Conservation (phyloP, 53 echinoderm and acorn worm genomes). For the Antedon mediterranea region DNA sequence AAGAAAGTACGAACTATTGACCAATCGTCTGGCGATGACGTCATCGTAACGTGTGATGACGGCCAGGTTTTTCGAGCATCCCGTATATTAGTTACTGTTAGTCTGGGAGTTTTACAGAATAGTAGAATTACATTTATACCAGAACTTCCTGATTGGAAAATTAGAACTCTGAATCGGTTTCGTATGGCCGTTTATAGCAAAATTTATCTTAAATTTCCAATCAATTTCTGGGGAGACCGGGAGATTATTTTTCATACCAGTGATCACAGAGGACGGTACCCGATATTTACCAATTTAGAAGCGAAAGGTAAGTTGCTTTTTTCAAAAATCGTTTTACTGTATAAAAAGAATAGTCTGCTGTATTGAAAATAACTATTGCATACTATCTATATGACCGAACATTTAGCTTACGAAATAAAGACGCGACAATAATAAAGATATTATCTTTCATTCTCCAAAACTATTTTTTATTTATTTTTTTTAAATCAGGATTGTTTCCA, state of each 20-base stretch:
- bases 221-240: neutral
- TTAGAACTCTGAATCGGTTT: slow-evolving; percentile 17
- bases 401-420: too few species aligned
- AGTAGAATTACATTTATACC: slow-evolving; percentile 12
- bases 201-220: neutral
- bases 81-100: slow-evolving; percentile 13
- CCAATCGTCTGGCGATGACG: neutral
- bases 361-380: too few species aligned
- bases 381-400: too few species aligned
- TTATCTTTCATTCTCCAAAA: too few species aligned
- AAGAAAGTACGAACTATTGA: slow-evolving; percentile 4
- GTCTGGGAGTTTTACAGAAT: slow-evolving; percentile 17
- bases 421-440: too few species aligned
- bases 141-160: slow-evolving; percentile 24
- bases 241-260: neutral
- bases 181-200: slow-evolving; percentile 23
- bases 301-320: neutral
- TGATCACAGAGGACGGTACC: neutral
- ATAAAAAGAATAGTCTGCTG: too few species aligned
- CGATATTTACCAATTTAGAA: neutral
- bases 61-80: slow-evolving; percentile 13
- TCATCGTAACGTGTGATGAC: slow-evolving; percentile 13
- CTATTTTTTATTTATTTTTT: too few species aligned
- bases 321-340: too few species aligned
- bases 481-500: slow-evolving; percentile 14